These are phyloP conservation scores for Drosophila greeni DNA, from an alignment of 2,888 invertebrate genomes.

Conservation along the genomic window DNA sequence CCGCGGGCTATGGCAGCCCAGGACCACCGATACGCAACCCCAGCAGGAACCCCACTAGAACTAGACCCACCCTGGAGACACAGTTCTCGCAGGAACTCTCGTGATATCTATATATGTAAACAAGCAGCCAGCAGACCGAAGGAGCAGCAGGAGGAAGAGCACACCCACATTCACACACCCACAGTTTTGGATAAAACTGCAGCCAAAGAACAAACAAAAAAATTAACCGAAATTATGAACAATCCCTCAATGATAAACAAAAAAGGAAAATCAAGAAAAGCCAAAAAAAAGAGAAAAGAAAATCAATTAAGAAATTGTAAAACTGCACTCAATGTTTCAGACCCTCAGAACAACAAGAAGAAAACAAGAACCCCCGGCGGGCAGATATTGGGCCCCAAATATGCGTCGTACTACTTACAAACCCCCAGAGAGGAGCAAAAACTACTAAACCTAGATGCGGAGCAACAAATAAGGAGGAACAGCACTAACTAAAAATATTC, in stretches of 20 bases:
- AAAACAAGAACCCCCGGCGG: slow-evolving; percentile 13
- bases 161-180: slow-evolving; percentile 32
- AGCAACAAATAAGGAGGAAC: slow-evolving; percentile 54
- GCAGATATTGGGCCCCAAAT: slow-evolving; percentile 22
- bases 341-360: slow-evolving; percentile 28
- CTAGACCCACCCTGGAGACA: slow-evolving; percentile 79
- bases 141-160: slow-evolving; percentile 35
- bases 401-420: slow-evolving; percentile 40
- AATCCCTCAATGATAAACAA: slow-evolving; percentile 23
- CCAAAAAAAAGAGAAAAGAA: slow-evolving; percentile 39
- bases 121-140: slow-evolving; percentile 64
- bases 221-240: slow-evolving; percentile 44
- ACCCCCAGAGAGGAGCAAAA: slow-evolving; percentile 18
- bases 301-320: slow-evolving; percentile 61
- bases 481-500: slow-evolving; percentile 61
- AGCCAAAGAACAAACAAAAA: slow-evolving; percentile 44
- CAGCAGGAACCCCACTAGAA: slow-evolving; percentile 77
- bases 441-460: slow-evolving; percentile 49
- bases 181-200: slow-evolving; percentile 51
- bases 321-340: slow-evolving; percentile 71
- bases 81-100: slow-evolving; percentile 80
- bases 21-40: slow-evolving; percentile 79
- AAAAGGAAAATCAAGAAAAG: slow-evolving; percentile 31
- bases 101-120: slow-evolving; percentile 79
- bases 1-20: slow-evolving; percentile 79